These are phyloP conservation scores for Oryzias woworae DNA, from an alignment of 2,113 vertebrate species.

Conservation along the genomic window DNA sequence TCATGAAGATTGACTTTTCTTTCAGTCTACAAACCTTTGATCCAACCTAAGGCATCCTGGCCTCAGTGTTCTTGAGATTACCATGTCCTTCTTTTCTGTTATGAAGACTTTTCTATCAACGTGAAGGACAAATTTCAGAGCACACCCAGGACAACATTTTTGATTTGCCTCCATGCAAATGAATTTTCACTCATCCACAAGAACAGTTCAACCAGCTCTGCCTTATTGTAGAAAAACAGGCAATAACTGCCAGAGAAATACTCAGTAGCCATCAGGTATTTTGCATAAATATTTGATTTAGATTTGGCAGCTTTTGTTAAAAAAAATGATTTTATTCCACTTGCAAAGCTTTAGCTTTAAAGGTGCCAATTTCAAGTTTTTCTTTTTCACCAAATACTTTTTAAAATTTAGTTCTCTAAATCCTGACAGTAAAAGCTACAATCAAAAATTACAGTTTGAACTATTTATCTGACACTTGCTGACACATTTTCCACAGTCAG, in stretches of 20 bases:
- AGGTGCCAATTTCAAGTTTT: neutral
- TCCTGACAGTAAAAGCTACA: neutral
- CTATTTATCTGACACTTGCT: slow-evolving; percentile 14
- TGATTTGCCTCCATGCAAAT: neutral
- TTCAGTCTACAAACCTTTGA: slow-evolving; percentile 10
- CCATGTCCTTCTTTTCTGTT: neutral
- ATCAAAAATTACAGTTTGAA: neutral
- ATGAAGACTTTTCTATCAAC: neutral
- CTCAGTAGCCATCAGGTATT: neutral
- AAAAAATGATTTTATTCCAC: neutral
- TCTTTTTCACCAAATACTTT: neutral
- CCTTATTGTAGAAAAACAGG: neutral
- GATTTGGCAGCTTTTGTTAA: neutral
- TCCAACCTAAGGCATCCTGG: neutral
- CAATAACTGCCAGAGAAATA: neutral
- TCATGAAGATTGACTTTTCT: slow-evolving; percentile 6
- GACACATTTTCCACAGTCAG: slow-evolving; percentile 22
- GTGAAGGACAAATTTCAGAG: neutral
- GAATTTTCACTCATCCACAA: neutral
- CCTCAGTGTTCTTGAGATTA: neutral
- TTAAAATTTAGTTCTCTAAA: neutral
- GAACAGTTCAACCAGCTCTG: neutral
- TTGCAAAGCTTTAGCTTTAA: neutral
- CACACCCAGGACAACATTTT: neutral
- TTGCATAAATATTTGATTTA: neutral